phyloP scores from a whole-genome alignment of 2,797 vertebrate genomes.

The Amphiprion clarkii region DNA sequence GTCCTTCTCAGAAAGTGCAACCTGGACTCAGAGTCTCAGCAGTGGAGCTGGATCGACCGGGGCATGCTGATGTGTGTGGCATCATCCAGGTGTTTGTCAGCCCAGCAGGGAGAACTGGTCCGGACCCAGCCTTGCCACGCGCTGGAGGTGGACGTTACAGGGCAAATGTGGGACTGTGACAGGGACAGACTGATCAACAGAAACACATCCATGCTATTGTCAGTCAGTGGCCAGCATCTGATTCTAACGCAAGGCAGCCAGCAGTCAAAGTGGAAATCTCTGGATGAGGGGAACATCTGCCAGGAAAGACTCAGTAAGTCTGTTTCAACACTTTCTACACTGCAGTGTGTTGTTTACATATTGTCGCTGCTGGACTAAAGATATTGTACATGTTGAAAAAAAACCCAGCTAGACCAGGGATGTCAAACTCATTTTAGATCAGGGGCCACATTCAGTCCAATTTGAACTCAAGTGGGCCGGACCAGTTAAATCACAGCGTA shows the following conservation, averaged over 20 bases:
- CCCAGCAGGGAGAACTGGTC: slow-evolving; percentile 38
- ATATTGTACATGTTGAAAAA: no score
- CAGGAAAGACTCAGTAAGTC: slow-evolving; percentile 79
- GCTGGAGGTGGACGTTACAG: not conserved
- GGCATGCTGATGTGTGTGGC: slow-evolving; percentile 68
- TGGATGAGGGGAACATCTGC: slow-evolving; percentile 81
- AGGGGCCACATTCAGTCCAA: no score
- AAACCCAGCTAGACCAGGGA: no score
- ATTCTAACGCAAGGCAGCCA: slow-evolving; percentile 55
- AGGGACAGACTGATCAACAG: slow-evolving; percentile 70
- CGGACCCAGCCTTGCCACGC: slow-evolving; percentile 68
- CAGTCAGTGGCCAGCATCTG: slow-evolving; percentile 36
- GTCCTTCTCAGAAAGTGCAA: slow-evolving; percentile 72
- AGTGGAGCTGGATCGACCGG: slow-evolving; percentile 80
- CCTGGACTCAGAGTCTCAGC: slow-evolving; percentile 75
- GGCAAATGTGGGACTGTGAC: slow-evolving; percentile 79
- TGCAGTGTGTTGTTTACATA: not conserved
- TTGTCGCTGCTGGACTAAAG: no score
- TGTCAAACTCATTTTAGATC: no score
- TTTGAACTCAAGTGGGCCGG: no score
- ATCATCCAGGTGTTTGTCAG: slow-evolving; percentile 79
- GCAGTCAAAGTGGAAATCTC: slow-evolving; percentile 78
- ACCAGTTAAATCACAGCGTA: no score
- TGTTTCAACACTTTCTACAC: not conserved
- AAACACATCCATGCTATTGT: slow-evolving; percentile 66